Base-by-base conservation (phyloP, 1,140 invertebrate genomes). In the Coelopa frigida region DNA sequence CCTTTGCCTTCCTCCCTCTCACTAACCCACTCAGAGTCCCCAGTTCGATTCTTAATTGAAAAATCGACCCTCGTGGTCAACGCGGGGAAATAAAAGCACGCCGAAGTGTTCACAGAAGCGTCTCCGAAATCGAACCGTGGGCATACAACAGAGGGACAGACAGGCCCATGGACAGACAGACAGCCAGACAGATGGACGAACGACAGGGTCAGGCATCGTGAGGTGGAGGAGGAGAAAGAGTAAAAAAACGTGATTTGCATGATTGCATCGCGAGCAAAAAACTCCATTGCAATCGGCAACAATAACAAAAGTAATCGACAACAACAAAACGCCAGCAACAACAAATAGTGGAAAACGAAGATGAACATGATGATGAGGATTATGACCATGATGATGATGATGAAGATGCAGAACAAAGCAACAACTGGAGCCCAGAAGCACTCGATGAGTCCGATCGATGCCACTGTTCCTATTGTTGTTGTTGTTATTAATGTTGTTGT, bases 211-310 rank as follows among this genome's bases (percentile, higher is more conserved):
- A 31, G 26, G 31, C 24, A 37, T 45, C 18, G 18, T 27, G 15
- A 23, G 18, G 39, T 26, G 35, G 39, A 41, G 46, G 29, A 49
- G 42, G 41, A 22, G 37, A 14, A 21, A 32, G 26, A 48, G 24
- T n/a, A 36, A 31, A 20, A 36, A 5, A 12, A 44, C 18, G 3
- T 29, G 20, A 36, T 47, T 33, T 37, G 40, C 31, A 14, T 23
- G 14, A 17, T 44, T 38, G 17, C 35, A 20, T 36, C 14, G 29
- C 7, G 14, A 21, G 23, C 38, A 15, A 5, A n/a, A 15, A 18
- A 12, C 18, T 15, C 5, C 11, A 4, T 20, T 24, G 3, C 15
- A 15, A 15, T 12, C 8, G 24, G 39, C 18, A 27, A 26, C 20
- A 22, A n/a, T 17, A 22, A 11, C 24, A 41, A 41, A 23, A 22